Evolutionary conservation across 2,113 vertebrate species (phyloP), one percentile per base, ranked within the genome.

Genomic region (Naja naja): DNA sequence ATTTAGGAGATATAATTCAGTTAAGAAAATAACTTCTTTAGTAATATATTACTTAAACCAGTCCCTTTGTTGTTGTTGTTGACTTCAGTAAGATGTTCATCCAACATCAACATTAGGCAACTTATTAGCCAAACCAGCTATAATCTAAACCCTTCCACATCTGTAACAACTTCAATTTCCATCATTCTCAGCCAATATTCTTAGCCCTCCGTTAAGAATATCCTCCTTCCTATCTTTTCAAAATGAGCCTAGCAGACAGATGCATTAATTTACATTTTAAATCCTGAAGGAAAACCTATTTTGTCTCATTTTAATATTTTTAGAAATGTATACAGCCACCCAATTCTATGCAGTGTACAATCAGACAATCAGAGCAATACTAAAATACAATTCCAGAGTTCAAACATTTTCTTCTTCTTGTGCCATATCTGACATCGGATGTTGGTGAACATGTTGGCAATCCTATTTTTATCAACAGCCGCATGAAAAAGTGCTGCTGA

Each of bases 61-160:
- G 34, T 11, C 89, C 93, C 94, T 95, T 95, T 81, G 30, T 81
- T 34, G 30, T 34, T 74, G n/a, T 74, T 81, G 34, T 7, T 81
- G 69, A 81, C 18, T 43, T 81, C 69, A 81, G n/a, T 81, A 39
- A 39, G 16, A 81, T 81, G 60, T n/a, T 64, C 16, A 81, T 81
- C 74, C 74, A 81, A 22, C n/a, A 20, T 74, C 69, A 74, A 34
- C 18, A 43, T 81, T 43, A 81, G 74, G 34, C 18, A 43, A 43
- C 18, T 81, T 81, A 22, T 81, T 81, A 22, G 34, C 34, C 34
- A 34, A 81, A 22, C 74, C 74, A 81, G 74, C 18, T 81, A 34
- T 34, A 81, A 22, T 39, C 34, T 43, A 39, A 81, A 43, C 74
- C 74, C 6, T 22, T 81, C 74, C 74, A 81, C 34, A 81, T 81